Evolutionary conservation across 2,113 vertebrate species (phyloP).

Genomic region (Myiagra hebetior): DNA sequence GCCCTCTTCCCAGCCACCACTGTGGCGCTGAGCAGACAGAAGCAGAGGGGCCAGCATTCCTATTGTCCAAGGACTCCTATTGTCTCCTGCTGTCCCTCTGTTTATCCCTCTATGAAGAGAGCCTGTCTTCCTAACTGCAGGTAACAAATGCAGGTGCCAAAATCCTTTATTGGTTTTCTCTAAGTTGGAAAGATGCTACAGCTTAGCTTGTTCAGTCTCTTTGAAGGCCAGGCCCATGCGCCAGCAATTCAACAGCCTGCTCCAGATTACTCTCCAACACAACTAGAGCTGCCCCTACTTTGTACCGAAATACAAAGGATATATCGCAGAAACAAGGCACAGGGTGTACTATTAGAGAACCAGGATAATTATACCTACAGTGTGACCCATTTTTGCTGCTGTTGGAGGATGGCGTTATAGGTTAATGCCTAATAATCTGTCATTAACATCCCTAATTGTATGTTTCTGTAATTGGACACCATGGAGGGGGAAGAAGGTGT

Average conservation of each 20-base stretch:
- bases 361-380: conserved; percentile 16
- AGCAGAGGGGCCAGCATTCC: not conserved
- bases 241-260: not conserved
- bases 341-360: not conserved
- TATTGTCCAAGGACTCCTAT: not conserved
- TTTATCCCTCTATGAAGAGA: not conserved
- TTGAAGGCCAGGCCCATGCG: not conserved
- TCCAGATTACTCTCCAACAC: not conserved
- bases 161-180: not conserved
- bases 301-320: not conserved
- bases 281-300: not conserved
- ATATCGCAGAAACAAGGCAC: not conserved
- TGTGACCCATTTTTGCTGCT: conserved; percentile 48
- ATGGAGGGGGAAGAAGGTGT: not conserved
- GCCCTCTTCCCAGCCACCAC: not conserved
- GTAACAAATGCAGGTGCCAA: not conserved
- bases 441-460: conserved; percentile 34
- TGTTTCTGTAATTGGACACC: not conserved
- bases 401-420: not conserved
- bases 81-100: not conserved
- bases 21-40: not conserved
- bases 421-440: conserved; percentile 42
- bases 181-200: not conserved
- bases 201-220: not conserved
- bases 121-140: not conserved